Evolutionary conservation across 2,797 vertebrate species (phyloP).

Genomic region (Ctenopoma kingsleyae): DNA sequence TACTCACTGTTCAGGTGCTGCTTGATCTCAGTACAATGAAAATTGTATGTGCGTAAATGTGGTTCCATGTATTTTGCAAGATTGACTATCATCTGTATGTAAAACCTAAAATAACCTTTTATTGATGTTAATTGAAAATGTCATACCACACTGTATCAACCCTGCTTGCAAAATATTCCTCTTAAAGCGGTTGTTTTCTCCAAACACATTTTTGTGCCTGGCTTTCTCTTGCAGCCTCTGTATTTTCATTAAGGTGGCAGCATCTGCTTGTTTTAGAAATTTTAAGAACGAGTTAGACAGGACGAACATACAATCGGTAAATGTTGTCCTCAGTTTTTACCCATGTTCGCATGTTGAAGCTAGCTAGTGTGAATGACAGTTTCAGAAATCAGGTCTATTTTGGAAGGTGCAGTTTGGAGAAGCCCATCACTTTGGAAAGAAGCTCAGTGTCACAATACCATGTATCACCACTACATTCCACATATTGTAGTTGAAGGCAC

Average conservation of each 20-base stretch:
- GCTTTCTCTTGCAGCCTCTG: conserved; percentile 75
- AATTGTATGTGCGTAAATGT: conserved; percentile 83
- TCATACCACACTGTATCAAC: conserved; percentile 83
- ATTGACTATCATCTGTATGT: conserved; percentile 86
- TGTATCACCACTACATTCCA: conserved; percentile 91
- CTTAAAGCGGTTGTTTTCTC: conserved; percentile 82
- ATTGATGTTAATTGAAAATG: conserved; percentile 85
- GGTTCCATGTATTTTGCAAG: conserved; percentile 84
- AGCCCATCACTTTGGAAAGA: conserved; percentile 68
- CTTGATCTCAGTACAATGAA: conserved; percentile 82
- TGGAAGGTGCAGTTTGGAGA: conserved; percentile 61
- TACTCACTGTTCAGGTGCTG: conserved; percentile 83
- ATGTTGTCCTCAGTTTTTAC: conserved; percentile 44
- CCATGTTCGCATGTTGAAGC: conserved; percentile 50
- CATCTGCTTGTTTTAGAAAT: conserved; percentile 61
- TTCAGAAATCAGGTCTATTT: conserved; percentile 58
- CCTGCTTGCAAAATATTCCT: conserved; percentile 84
- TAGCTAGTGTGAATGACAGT: conserved; percentile 45
- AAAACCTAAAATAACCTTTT: conserved; percentile 83
- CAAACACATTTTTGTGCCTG: conserved; percentile 80
- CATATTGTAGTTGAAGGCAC: conserved; percentile 86
- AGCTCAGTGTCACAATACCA: conserved; percentile 87
- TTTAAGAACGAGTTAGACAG: conserved; percentile 48
- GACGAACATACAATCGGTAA: conserved; percentile 38
- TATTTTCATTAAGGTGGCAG: conserved; percentile 51